Evolutionary conservation across 1,140 invertebrate species (phyloP).

Genomic region (Drosophila punjabiensis): DNA sequence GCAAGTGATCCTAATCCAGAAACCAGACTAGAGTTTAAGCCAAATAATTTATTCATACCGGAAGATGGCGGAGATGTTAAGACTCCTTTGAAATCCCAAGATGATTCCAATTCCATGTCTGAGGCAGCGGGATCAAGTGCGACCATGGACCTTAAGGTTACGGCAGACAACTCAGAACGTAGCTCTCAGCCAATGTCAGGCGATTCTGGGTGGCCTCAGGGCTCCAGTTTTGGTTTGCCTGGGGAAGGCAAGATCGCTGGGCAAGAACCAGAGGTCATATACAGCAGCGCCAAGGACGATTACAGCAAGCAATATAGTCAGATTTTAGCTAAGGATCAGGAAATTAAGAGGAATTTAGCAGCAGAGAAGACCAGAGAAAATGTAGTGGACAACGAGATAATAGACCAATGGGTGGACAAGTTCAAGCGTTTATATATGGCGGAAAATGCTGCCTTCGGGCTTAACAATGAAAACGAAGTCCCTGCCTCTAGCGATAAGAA

Average conservation of each 20-base stretch:
- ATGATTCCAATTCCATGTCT: background rate
- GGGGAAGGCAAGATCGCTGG: background rate
- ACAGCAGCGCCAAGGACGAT: background rate
- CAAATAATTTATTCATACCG: background rate
- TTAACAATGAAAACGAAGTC: background rate
- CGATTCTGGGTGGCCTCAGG: background rate
- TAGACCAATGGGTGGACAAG: conserved; percentile 24
- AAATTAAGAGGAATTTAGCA: background rate
- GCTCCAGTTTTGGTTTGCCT: conserved; percentile 11
- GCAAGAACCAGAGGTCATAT: background rate
- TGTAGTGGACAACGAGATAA: background rate
- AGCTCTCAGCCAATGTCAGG: too few species aligned
- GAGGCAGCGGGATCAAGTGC: background rate
- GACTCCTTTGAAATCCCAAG: background rate
- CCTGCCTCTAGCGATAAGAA: background rate
- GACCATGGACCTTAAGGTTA: background rate
- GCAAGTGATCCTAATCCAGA: background rate
- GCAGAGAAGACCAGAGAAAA: background rate
- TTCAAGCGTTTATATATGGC: background rate
- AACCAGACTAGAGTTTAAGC: too few species aligned
- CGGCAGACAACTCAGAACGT: background rate
- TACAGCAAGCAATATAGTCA: background rate
- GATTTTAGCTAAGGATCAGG: background rate
- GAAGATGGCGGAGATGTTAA: too few species aligned
- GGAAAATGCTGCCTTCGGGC: background rate